These are phyloP conservation scores for Oligia latruncula DNA, from an alignment of 2,888 invertebrate species.

Conservation along the genomic window DNA sequence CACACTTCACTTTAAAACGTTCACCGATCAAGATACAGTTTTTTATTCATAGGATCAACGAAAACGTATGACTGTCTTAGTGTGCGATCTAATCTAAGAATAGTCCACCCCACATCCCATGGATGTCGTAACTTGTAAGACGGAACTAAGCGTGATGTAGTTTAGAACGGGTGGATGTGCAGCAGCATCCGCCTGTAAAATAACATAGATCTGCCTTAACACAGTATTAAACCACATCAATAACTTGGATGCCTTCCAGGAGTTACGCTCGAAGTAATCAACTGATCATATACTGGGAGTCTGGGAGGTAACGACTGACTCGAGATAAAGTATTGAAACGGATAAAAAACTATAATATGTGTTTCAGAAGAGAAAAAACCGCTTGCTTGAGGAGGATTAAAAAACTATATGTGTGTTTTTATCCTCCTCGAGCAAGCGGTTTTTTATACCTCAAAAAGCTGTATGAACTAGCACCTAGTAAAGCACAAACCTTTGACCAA, in stretches of 20 bases:
- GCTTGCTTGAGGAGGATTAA: no score
- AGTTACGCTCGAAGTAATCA: background rate
- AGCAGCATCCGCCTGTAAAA: constrained; percentile 33
- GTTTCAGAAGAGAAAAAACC: no score
- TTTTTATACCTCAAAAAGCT: no score
- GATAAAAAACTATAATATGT: background rate
- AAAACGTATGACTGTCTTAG: constrained; percentile 15
- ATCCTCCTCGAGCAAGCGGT: no score
- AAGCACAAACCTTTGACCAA: background rate
- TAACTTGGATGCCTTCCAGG: background rate
- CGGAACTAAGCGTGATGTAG: constrained; percentile 34
- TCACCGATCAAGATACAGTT: constrained; percentile 5
- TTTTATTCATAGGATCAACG: constrained; percentile 11
- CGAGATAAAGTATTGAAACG: background rate
- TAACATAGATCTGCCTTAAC: constrained; percentile 7
- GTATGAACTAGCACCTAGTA: background rate
- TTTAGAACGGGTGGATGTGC: constrained; percentile 34
- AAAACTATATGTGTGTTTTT: no score
- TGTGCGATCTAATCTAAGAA: constrained; percentile 44
- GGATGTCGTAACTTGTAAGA: constrained; percentile 49
- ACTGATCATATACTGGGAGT: background rate
- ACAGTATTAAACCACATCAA: constrained; percentile 4
- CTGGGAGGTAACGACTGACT: background rate
- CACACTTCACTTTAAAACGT: constrained; percentile 19
- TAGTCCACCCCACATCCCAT: constrained; percentile 52